Conservation (phyloP, 2,113 vertebrate species). For the Mormoops blainvillei region DNA sequence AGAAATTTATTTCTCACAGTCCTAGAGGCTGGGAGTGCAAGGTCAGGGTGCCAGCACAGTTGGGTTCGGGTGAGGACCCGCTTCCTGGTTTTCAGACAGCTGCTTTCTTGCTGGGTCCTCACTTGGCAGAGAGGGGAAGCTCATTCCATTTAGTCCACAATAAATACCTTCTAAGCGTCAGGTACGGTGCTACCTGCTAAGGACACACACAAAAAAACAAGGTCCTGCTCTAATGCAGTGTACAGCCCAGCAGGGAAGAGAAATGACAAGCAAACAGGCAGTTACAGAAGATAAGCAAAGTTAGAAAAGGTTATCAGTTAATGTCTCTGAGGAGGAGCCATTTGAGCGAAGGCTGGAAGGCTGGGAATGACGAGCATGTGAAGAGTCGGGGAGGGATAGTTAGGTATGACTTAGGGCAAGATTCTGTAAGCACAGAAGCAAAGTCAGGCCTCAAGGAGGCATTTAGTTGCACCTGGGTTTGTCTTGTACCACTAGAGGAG, state of each 20-base stretch:
- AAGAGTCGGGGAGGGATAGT: not conserved
- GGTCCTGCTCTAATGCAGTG: not conserved
- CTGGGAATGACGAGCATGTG: not conserved
- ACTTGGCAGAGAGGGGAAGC: not conserved
- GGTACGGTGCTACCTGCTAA: not conserved
- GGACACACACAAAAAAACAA: not conserved
- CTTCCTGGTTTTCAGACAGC: not conserved
- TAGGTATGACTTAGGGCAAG: not conserved
- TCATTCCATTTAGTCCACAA: not conserved
- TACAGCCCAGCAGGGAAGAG: not conserved
- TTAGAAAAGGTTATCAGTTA: not conserved
- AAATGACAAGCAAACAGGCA: not conserved
- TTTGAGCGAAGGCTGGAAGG: not conserved
- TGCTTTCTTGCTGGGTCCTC: not conserved
- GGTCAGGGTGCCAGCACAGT: not conserved
- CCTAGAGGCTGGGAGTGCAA: not conserved
- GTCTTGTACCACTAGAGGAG: not conserved
- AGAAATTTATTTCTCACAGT: not conserved
- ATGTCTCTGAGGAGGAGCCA: no score
- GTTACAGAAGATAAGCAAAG: not conserved
- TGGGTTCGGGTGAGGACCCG: not conserved
- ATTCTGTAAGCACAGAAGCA: not conserved
- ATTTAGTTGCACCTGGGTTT: not conserved
- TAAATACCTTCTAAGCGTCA: not conserved
- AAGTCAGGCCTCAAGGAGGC: not conserved